Conservation (phyloP, 2,797 vertebrate genomes). For the Poecilia velifera region DNA sequence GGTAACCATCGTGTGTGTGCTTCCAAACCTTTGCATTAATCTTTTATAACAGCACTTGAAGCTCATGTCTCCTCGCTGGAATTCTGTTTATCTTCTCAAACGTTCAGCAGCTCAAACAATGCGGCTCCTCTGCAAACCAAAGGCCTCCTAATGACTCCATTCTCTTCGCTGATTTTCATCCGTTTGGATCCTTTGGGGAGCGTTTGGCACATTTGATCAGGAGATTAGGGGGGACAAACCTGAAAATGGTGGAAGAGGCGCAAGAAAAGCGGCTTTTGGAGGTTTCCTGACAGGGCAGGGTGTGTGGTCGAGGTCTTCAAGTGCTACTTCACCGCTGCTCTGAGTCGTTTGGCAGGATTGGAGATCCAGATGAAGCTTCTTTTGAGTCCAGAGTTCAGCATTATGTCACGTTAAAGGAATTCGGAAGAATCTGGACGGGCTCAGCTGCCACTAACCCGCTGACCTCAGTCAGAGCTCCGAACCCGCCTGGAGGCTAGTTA, state of each 20-base stretch:
- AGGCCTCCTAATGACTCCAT: slow-evolving; percentile 84
- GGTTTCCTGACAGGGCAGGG: slow-evolving; percentile 83
- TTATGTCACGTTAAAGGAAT: slow-evolving; percentile 44
- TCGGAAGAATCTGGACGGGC: neutral
- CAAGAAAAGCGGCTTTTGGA: slow-evolving; percentile 86
- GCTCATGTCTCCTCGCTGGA: slow-evolving; percentile 21
- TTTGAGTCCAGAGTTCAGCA: slow-evolving; percentile 13
- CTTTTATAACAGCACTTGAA: slow-evolving; percentile 61
- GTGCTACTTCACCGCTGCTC: slow-evolving; percentile 88
- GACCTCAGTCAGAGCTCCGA: neutral
- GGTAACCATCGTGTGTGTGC: neutral
- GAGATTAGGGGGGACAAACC: slow-evolving; percentile 76
- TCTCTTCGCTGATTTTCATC: slow-evolving; percentile 83
- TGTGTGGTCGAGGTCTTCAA: slow-evolving; percentile 87
- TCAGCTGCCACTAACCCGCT: neutral
- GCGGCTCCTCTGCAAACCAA: slow-evolving; percentile 54
- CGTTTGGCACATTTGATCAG: slow-evolving; percentile 88
- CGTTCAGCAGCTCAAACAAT: slow-evolving; percentile 54
- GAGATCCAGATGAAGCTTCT: slow-evolving; percentile 20
- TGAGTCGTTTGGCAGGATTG: slow-evolving; percentile 67
- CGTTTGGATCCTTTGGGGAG: slow-evolving; percentile 84
- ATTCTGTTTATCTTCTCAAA: slow-evolving; percentile 66
- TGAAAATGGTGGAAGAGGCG: slow-evolving; percentile 63
- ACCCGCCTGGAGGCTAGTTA: too few species aligned
- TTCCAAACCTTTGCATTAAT: slow-evolving; percentile 29